Percentiles rank a stretch among this genome's conserved stretches.
phyloP scores from a whole-genome alignment of 2,113 vertebrate species.

The Rana temporaria region DNA sequence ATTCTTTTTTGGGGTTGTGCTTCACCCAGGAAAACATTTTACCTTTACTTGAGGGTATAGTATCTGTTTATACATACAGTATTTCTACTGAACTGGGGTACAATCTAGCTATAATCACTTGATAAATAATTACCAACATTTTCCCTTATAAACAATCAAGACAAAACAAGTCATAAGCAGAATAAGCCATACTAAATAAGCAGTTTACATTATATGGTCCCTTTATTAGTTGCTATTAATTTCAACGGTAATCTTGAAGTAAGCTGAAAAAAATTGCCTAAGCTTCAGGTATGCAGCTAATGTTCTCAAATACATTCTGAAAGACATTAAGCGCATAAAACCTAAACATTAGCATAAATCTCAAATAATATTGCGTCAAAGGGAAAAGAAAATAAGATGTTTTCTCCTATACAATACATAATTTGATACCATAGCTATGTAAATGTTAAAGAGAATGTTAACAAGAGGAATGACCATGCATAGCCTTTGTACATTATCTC shows the following conservation, averaged over 20 bases:
- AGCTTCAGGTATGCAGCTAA: conserved; percentile 39
- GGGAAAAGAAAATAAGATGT: conserved; percentile 19
- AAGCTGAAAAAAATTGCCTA: conserved; percentile 25
- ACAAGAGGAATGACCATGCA: conserved; percentile 11
- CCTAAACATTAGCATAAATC: conserved; percentile 41
- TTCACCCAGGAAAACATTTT: too few species aligned
- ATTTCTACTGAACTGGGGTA: too few species aligned
- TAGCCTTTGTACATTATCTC: conserved; percentile 23
- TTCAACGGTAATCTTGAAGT: conserved; percentile 30
- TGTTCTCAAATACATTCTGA: conserved; percentile 33
- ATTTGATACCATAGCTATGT: neutral
- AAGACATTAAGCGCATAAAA: conserved; percentile 43
- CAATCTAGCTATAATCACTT: too few species aligned
- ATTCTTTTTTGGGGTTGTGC: too few species aligned
- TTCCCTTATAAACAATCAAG: neutral
- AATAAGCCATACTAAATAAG: conserved; percentile 1
- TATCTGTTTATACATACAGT: too few species aligned
- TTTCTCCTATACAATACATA: conserved; percentile 24
- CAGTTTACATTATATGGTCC: conserved; percentile 20
- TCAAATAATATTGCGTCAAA: conserved; percentile 2
- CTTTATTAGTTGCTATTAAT: conserved; percentile 31
- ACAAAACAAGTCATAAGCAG: neutral
- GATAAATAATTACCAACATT: neutral
- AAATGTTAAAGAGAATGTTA: conserved; percentile 1
- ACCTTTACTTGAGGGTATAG: too few species aligned